Conservation (phyloP, 2,113 vertebrate genomes). For the Ia io region DNA sequence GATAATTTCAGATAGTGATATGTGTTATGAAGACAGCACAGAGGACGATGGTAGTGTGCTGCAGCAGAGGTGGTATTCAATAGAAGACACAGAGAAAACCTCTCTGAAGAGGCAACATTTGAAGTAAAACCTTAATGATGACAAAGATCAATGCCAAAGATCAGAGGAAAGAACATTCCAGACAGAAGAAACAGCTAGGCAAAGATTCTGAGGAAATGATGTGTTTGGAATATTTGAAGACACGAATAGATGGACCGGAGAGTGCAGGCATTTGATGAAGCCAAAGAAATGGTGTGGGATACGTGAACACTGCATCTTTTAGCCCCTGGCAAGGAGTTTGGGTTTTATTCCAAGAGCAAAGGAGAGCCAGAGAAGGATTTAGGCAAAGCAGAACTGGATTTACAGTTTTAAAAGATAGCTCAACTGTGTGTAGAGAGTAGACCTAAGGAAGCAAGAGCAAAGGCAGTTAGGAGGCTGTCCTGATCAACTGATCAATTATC, state of each 20-base stretch:
- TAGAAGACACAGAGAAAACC: neutral
- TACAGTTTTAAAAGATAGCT: neutral
- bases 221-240: neutral
- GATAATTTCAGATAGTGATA: slow-evolving; percentile 13
- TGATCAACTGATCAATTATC: too few relatives aligned
- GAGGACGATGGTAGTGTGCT: neutral
- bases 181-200: slow-evolving; percentile 33
- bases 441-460: neutral
- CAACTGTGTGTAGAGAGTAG: neutral
- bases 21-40: neutral
- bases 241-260: neutral
- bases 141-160: neutral
- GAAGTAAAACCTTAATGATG: neutral
- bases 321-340: neutral
- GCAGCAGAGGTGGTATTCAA: neutral
- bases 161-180: slow-evolving; percentile 6
- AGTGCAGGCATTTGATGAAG: neutral
- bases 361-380: neutral
- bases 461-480: neutral
- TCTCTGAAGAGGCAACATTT: neutral
- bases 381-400: neutral
- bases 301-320: neutral
- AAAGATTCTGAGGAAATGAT: neutral
- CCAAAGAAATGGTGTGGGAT: neutral
- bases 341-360: slow-evolving; percentile 7